Evolutionary conservation across 2,888 invertebrate genomes (phyloP).

Genomic region (Limnephilus rhombicus): DNA sequence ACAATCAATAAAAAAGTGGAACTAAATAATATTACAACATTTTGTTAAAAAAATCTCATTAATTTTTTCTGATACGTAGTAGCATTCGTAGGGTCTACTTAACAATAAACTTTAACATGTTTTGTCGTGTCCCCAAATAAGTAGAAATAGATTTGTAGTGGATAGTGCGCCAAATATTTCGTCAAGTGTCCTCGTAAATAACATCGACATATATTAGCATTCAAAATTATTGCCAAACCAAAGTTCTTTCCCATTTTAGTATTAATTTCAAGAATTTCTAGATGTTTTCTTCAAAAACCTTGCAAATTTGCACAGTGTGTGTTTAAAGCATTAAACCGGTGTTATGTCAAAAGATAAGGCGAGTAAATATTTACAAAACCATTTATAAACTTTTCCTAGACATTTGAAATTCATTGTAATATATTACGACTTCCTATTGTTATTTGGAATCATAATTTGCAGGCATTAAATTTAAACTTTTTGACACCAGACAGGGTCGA

Average conservation of each 20-base stretch:
- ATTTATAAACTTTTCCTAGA: not conserved
- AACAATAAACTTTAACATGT: not conserved
- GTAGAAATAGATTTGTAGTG: not conserved
- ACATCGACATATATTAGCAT: not conserved
- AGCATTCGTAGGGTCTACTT: not conserved
- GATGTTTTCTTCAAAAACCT: not conserved
- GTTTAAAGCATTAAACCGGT: not conserved
- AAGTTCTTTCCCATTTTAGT: not conserved
- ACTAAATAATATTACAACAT: too few species aligned
- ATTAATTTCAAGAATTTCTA: not conserved
- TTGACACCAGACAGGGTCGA: too few species aligned
- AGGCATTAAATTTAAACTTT: too few species aligned
- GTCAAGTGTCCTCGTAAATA: not conserved
- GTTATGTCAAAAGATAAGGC: not conserved
- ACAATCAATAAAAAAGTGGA: not conserved
- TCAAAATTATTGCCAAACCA: not conserved
- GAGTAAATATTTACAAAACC: not conserved
- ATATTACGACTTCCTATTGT: not conserved
- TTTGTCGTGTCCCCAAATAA: not conserved
- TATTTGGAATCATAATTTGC: too few species aligned
- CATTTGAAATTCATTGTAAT: not conserved
- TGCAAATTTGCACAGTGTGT: not conserved
- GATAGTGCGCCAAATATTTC: not conserved
- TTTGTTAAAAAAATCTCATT: too few species aligned
- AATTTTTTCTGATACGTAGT: not conserved